Conservation (phyloP, 2,888 invertebrate species). For the Eupithecia vulgata region DNA sequence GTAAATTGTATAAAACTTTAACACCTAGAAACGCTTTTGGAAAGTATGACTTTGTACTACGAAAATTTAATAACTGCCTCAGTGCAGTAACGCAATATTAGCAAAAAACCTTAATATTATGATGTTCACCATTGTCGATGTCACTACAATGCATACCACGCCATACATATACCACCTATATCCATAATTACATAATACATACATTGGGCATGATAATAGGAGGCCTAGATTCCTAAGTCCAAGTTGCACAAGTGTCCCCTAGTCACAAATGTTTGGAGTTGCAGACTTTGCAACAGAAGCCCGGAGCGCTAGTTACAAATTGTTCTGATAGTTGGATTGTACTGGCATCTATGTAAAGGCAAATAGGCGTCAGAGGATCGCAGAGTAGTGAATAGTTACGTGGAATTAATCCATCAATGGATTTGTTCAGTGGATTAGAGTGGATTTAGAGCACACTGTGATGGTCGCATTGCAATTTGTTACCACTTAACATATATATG, state of each 20-base stretch:
- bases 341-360: slow-evolving; percentile 19
- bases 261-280: slow-evolving; percentile 24
- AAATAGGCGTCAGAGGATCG: slow-evolving; percentile 15
- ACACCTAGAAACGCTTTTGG: too few relatives aligned
- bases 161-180: background rate
- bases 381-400: background rate
- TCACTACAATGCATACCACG: background rate
- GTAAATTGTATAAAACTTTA: too few relatives aligned
- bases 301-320: slow-evolving; percentile 26
- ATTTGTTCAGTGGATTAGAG: background rate
- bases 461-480: too few relatives aligned
- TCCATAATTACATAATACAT: background rate
- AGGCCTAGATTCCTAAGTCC: background rate
- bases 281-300: slow-evolving; percentile 20
- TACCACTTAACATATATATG: too few relatives aligned
- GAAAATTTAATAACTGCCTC: too few relatives aligned
- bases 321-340: slow-evolving; percentile 23
- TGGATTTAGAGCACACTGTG: background rate
- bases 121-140: background rate
- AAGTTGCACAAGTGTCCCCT: slow-evolving; percentile 17
- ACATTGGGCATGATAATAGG: background rate
- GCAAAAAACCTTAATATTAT: too few relatives aligned
- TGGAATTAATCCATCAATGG: background rate
- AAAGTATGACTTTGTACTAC: too few relatives aligned
- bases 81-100: too few relatives aligned